These are phyloP conservation scores for Ditula angustiorana DNA, from an alignment of 2,888 invertebrate species.

Conservation along the genomic window DNA sequence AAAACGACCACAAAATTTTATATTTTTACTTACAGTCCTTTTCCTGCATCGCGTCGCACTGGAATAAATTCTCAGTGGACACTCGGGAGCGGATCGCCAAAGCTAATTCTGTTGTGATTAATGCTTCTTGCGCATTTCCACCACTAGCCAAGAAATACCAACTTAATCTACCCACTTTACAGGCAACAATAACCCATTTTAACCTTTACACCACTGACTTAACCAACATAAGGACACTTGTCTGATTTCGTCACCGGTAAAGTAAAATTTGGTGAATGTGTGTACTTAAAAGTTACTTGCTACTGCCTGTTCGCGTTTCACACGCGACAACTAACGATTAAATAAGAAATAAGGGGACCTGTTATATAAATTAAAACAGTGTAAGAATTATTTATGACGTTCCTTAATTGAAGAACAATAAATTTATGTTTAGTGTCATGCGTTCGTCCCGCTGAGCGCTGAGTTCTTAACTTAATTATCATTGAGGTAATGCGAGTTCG, in stretches of 20 bases:
- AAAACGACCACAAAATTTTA: neutral
- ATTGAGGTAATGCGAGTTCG: slow-evolving; percentile 10
- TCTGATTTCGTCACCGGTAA: slow-evolving; percentile 17
- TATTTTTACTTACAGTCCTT: slow-evolving; percentile 40
- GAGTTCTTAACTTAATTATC: slow-evolving; percentile 23
- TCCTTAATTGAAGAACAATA: slow-evolving; percentile 43
- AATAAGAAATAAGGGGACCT: slow-evolving; percentile 66
- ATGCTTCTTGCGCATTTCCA: slow-evolving; percentile 81
- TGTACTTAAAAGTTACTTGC: slow-evolving; percentile 69
- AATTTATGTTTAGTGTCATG: slow-evolving; percentile 34
- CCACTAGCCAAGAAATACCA: slow-evolving; percentile 63
- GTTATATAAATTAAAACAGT: slow-evolving; percentile 73
- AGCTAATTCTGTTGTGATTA: slow-evolving; percentile 85
- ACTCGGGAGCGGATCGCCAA: slow-evolving; percentile 82
- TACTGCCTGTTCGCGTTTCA: slow-evolving; percentile 81
- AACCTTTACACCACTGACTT: slow-evolving; percentile 43
- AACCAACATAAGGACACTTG: neutral
- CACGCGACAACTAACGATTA: slow-evolving; percentile 81
- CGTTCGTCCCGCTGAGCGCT: slow-evolving; percentile 18
- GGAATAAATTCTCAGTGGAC: slow-evolving; percentile 79
- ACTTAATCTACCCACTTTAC: slow-evolving; percentile 42
- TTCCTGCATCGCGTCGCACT: slow-evolving; percentile 47
- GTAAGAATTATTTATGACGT: slow-evolving; percentile 49
- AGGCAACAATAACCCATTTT: slow-evolving; percentile 34
- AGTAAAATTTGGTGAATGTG: slow-evolving; percentile 44